A percentile compares a stretch with the other conserved stretches of the same genome.
Evolutionary conservation across 1,140 invertebrate genomes (phyloP).

Genomic region (Diuraphis noxia): DNA sequence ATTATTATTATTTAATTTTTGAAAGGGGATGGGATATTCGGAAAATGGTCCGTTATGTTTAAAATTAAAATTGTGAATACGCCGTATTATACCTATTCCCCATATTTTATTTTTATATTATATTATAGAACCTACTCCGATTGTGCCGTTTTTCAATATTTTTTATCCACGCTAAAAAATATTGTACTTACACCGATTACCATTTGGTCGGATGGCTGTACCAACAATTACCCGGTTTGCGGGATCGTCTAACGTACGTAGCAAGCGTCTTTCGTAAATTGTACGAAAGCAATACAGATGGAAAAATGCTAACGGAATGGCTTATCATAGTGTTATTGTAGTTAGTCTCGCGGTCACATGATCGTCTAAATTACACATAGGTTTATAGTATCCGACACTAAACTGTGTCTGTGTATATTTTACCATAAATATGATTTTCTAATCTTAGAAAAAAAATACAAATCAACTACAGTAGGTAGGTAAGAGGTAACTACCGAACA

Average conservation of each 20-base stretch:
- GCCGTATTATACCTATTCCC: background rate
- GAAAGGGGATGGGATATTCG: background rate
- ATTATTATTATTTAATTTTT: background rate
- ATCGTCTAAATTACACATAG: slow-evolving; percentile 11
- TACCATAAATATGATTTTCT: slow-evolving; percentile 11
- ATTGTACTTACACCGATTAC: slow-evolving; percentile 3
- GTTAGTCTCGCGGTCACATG: background rate
- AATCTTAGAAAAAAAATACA: background rate
- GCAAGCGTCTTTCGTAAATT: background rate
- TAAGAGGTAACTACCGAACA: background rate
- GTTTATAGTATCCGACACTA: background rate
- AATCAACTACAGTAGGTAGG: background rate
- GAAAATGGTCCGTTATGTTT: background rate
- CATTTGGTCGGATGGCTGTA: background rate
- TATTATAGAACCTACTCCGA: background rate
- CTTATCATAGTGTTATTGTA: background rate
- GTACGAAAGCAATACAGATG: background rate
- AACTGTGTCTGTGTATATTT: background rate
- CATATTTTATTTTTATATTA: background rate
- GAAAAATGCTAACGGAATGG: slow-evolving; percentile 6
- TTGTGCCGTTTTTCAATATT: background rate
- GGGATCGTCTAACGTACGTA: background rate
- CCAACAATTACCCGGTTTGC: background rate
- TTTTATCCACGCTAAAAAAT: background rate
- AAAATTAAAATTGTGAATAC: background rate